Conservation (phyloP, 2,797 vertebrate species). For the Phoeniculus purpureus region DNA sequence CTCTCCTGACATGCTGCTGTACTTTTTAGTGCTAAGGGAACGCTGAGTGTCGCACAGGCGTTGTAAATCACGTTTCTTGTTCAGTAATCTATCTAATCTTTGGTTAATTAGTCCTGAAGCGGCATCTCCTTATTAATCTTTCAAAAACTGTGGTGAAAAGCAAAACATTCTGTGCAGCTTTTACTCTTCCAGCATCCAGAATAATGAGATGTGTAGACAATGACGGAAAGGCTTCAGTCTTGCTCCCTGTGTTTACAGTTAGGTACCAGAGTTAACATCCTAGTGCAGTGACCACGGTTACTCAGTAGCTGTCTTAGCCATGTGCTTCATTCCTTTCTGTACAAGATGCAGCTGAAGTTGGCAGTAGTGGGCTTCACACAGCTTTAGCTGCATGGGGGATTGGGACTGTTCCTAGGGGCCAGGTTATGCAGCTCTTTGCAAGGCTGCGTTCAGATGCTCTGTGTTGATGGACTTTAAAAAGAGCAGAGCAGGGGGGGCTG, state of each 20-base stretch:
- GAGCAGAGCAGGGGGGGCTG: constrained; percentile 26
- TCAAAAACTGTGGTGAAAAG: neutral
- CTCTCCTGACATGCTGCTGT: neutral
- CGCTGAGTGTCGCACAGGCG: neutral
- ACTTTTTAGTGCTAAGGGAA: neutral
- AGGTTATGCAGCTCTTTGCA: constrained; percentile 34
- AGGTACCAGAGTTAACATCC: neutral
- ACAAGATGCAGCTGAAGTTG: neutral
- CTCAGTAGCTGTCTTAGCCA: neutral
- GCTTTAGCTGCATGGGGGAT: neutral
- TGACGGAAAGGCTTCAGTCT: neutral
- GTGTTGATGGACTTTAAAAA: constrained; percentile 62
- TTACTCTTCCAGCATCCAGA: neutral
- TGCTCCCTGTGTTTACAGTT: neutral
- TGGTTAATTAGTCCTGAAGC: neutral
- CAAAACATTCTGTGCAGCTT: neutral
- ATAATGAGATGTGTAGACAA: neutral
- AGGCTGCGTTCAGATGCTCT: constrained; percentile 57
- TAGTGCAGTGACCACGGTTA: neutral
- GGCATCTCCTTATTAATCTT: neutral
- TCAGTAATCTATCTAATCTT: neutral
- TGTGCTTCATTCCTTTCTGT: neutral
- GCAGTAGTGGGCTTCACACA: neutral
- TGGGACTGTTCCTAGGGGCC: constrained; percentile 26
- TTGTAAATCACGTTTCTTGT: constrained; percentile 13